Evolutionary conservation across 2,797 vertebrate genomes (phyloP), one percentile per base, ranked within the genome.

Genomic region (Setipinna tenuifilis): DNA sequence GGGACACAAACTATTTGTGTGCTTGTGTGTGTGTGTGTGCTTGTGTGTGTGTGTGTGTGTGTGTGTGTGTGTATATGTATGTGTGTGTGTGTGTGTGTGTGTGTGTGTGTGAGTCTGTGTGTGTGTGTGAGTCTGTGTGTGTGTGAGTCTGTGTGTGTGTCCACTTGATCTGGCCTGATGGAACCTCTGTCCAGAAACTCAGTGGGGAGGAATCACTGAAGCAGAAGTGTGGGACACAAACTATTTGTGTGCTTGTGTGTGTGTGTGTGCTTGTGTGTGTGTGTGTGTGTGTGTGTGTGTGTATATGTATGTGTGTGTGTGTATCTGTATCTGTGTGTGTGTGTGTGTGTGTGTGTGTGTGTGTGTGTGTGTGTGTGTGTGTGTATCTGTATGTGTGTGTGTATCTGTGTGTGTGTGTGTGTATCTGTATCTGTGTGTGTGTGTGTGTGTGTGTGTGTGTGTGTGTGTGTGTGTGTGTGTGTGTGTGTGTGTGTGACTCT

Each of bases 161-260:
- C 50, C 50, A 54, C 50, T 54, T 2, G 2, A 41, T 41, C 35
- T 59, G 19, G 58, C 58, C 58, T 21, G 21, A 59, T 6, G n/a
- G n/a, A 65, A 65, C 61, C 23, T 65, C 61, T 65, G 9, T 10
- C 61, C 10, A 11, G 61, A 62, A 62, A n/a, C 46, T n/a, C 21
- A 62, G 21, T 7, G 1, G 61, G n/a, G 23, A 65, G 9, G 19
- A 59, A 59, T 54, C 58, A 59, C 58, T 59, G 58, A 7, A 59
- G 58, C 58, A 59, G 58, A 9, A 25, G 31, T 80, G n/a, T 44
- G 28, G 5, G 9, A 17, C 1, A 2, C 9, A 10, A 48, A 3
- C 19, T 17, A 6, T 44, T 17, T 31, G 25, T 86, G 84, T 85
- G 41, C 91, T 46, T 82, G 81, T 31, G 23, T 31, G 12, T 68